Evolutionary conservation across 2,113 vertebrate species (phyloP), one percentile per base, ranked within the genome.

Genomic region (Rhineura floridana): DNA sequence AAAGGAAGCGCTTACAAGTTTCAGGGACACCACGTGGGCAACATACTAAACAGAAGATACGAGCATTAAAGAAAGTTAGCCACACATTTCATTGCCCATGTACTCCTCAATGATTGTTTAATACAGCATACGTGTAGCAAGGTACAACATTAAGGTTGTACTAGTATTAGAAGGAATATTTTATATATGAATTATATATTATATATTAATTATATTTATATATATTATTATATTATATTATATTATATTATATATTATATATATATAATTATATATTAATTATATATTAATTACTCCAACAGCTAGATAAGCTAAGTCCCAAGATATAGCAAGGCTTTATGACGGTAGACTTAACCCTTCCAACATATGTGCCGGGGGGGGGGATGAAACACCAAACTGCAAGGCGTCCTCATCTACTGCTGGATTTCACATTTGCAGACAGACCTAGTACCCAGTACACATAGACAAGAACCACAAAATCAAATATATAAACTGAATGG

Each of bases 1-100:
- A 90, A 99, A 90, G 3, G 98, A 99, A 15, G 98, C 98, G 87
- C 97, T 98, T 76, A 98, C 88, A 62, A 99, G 97, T 93, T 98
- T 98, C 96, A 99, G 96, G 4, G 96, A 98, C 91, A 99, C 88
- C 78, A 98, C 95, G 76, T 98, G 92, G 2, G 98, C 98, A 65
- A 99, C 96, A 46, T 99, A 99, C 99, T 99, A 93, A 88, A 81
- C 1, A 86, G 87, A 87, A 84, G 17, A 96, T 82, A 89, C 36
- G 94, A 85, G 63, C 46, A 55, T 69, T 42, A 15, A n/a, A 67
- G 55, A 15, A 36, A 39, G 6, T 63, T 75, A 63, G 25, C 2
- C 11, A n/a, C 33, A 25, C 19, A 84, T 36, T 6, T 44, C 63
- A 30, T 3, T 62, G 17, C 8, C 67, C 67, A 69, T 11, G 67